Base-by-base conservation (phyloP, 2,797 vertebrate genomes). In the Triplophysa bombifrons region DNA sequence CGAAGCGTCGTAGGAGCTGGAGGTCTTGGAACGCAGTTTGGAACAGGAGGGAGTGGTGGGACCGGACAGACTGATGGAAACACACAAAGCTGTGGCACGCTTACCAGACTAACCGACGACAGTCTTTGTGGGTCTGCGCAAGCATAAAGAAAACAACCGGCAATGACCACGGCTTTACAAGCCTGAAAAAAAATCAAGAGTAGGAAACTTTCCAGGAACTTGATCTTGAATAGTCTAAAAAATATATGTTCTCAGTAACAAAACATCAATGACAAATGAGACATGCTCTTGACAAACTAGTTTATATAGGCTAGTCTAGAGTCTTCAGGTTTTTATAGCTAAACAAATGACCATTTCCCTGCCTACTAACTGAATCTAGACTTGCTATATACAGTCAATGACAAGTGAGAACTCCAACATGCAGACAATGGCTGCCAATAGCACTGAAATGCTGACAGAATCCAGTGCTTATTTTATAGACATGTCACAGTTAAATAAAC, bases 81-180 rank as follows among this genome's bases (percentile, higher is more conserved):
- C 58, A 93, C 92, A 0, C 79, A 85, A 6, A 85, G 85, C 0
- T 88, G 87, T 6, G 91, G 89, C 34, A 95, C 94, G 0, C 90
- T 95, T 66, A 94, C 93, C 69, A 93, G 91, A 63, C 91, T 90
- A 56, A 95, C 94, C 0, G 94, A 95, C 90, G 94, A 85, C 1
- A 94, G 94, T 82, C 75, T 92, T 86, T 92, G 90, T 0, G 78
- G 90, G 0, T 86, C 93, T 0, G 91, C 88, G 3, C 93, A 87
- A 2, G 89, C 91, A 27, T 91, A 27, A 4, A 85, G 83, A 88
- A 80, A 3, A 86, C 87, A 51, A 25, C 1, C 4, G 55, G 22
- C 14, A 17, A 22, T 56, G 22, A 20, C 34, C 1, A 11, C 67
- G 1, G 22, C 13, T 48, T 41, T 11, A 14, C 46, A 19, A 58